Evolutionary conservation across 2,113 vertebrate genomes (phyloP).

Genomic region (Mirza zaza): DNA sequence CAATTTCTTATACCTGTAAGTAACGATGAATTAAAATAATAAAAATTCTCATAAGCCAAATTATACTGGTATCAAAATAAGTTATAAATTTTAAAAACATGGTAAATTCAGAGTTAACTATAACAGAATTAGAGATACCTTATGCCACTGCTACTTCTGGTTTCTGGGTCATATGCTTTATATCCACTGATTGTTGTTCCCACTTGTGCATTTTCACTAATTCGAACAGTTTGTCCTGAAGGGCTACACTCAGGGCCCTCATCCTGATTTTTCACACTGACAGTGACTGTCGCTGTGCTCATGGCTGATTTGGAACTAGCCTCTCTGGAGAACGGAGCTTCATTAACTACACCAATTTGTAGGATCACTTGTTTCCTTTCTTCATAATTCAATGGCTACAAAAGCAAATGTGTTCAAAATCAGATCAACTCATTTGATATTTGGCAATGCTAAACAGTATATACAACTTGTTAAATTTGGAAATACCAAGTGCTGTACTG

Average conservation of each 20-base stretch:
- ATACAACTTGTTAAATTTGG: background rate
- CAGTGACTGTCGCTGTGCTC: conserved; percentile 80
- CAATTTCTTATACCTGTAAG: conserved; percentile 68
- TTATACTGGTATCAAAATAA: background rate
- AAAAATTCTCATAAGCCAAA: background rate
- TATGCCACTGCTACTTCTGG: conserved; percentile 87
- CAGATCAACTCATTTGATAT: background rate
- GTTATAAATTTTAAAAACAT: background rate
- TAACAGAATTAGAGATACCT: conserved; percentile 78
- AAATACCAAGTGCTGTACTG: background rate
- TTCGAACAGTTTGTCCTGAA: conserved; percentile 66
- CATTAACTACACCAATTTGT: conserved; percentile 87
- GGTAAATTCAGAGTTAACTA: background rate
- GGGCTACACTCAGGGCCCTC: conserved; percentile 91
- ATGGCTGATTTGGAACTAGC: conserved; percentile 62
- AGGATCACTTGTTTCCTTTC: conserved; percentile 78
- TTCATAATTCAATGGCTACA: conserved; percentile 90
- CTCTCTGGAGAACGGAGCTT: conserved; percentile 81
- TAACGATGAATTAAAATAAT: background rate
- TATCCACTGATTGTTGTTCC: conserved; percentile 82
- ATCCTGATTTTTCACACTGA: conserved; percentile 86
- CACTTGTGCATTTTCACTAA: conserved; percentile 86
- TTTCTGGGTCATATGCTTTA: conserved; percentile 89
- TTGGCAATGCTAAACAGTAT: background rate
- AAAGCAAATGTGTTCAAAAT: conserved; percentile 41